Percentiles rank a stretch among this genome's conserved stretches.
These are phyloP conservation scores for Phyllotis vaccarum DNA, from an alignment of 2,797 vertebrate species.

Conservation along the genomic window DNA sequence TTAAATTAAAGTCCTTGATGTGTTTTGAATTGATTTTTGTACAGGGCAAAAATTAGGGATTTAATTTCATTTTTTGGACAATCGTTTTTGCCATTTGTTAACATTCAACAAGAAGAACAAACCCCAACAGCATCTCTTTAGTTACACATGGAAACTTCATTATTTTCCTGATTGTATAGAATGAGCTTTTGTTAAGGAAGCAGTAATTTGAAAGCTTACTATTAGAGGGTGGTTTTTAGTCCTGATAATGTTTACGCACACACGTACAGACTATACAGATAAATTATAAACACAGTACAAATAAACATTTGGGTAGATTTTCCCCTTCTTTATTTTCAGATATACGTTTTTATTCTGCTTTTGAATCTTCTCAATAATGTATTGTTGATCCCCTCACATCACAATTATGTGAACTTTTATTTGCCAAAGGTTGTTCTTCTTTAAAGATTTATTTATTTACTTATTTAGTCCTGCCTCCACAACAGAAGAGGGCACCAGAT, in stretches of 20 bases:
- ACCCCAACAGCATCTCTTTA: background rate
- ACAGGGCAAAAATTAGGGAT: background rate
- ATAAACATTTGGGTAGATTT: background rate
- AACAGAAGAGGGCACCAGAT: too few relatives aligned
- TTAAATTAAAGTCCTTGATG: background rate
- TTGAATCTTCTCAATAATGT: background rate
- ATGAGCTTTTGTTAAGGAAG: background rate
- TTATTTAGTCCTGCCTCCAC: too few relatives aligned
- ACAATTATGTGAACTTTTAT: constrained; percentile 14
- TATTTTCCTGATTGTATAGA: background rate
- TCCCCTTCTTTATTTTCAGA: background rate
- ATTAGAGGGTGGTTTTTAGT: background rate
- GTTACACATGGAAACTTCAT: background rate
- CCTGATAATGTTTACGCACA: background rate
- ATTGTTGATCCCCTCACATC: background rate
- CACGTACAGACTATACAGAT: background rate
- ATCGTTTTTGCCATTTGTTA: background rate
- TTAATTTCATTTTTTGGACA: background rate
- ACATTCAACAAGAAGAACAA: background rate
- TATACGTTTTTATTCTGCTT: background rate
- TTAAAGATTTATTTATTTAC: too few relatives aligned
- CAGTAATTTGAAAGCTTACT: background rate
- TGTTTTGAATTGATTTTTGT: background rate
- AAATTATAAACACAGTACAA: background rate
- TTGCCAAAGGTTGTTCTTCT: background rate